Evolutionary conservation across 2,113 vertebrate genomes (phyloP).

Genomic region (Oncorhynchus kisutch): DNA sequence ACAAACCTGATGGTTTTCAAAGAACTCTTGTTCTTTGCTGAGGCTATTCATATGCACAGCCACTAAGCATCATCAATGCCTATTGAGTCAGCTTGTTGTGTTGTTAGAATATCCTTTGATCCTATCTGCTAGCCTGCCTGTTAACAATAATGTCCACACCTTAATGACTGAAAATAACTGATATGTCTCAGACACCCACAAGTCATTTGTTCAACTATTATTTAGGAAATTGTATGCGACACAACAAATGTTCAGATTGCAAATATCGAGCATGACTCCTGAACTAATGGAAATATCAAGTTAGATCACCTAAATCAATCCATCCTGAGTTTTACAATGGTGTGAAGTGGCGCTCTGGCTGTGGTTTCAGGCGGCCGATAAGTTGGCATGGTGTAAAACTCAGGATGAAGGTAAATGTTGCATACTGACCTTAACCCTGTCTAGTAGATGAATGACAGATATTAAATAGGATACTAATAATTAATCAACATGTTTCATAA

Average conservation of each 20-base stretch:
- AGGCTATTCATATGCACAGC: conserved; percentile 1
- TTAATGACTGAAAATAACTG: conserved; percentile 33
- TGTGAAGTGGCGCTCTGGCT: too few species aligned
- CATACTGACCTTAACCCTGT: too few species aligned
- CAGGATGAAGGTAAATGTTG: too few species aligned
- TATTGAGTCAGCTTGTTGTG: conserved; percentile 14
- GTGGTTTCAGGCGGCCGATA: too few species aligned
- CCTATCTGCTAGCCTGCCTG: background rate
- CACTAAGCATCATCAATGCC: conserved; percentile 13
- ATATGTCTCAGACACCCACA: background rate
- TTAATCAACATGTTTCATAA: too few species aligned
- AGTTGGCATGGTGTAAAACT: too few species aligned
- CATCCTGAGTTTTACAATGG: background rate
- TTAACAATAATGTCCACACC: background rate
- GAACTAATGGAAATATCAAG: background rate
- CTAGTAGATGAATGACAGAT: too few species aligned
- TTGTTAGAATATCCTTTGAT: conserved; percentile 27
- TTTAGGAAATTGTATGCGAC: conserved; percentile 4
- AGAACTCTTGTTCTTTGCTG: background rate
- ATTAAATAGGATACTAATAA: too few species aligned
- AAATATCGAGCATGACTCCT: conserved; percentile 4
- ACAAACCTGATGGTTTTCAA: conserved; percentile 1
- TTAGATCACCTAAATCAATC: conserved; percentile 9
- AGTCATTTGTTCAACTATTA: conserved; percentile 1
- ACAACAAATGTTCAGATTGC: background rate